Conservation (phyloP, 2,113 vertebrate species). For the Tetrao urogallus region DNA sequence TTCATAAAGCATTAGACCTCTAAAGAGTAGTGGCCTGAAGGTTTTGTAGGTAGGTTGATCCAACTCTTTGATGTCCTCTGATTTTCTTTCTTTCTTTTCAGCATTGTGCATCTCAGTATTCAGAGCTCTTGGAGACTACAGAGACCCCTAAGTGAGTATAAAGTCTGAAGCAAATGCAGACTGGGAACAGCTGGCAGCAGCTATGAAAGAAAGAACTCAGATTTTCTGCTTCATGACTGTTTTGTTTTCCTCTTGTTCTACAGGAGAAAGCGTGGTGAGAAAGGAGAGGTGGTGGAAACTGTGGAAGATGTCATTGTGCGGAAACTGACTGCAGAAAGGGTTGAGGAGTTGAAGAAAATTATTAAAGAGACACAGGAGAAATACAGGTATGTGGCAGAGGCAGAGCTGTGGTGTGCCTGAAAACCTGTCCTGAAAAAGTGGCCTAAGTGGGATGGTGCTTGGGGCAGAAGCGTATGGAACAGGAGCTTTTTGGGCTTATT, state of each 20-base stretch:
- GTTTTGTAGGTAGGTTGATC: background rate
- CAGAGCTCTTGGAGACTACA: slow-evolving; percentile 95
- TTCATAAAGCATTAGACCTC: background rate
- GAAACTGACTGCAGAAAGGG: slow-evolving; percentile 92
- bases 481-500: background rate
- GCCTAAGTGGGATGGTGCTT: background rate
- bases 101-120: slow-evolving; percentile 99
- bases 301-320: slow-evolving; percentile 98
- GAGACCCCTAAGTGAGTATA: slow-evolving; percentile 97
- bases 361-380: slow-evolving; percentile 98
- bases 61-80: slow-evolving; percentile 13
- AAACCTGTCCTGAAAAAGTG: background rate
- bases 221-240: background rate
- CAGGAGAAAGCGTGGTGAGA: slow-evolving; percentile 97
- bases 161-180: background rate
- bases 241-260: background rate
- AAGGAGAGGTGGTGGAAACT: slow-evolving; percentile 98
- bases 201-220: background rate
- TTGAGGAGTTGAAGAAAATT: slow-evolving; percentile 95
- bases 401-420: background rate
- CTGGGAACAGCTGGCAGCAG: background rate
- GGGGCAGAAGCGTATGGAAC: background rate
- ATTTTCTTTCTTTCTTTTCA: slow-evolving; percentile 71
- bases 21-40: background rate
- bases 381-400: slow-evolving; percentile 84